Evolutionary conservation across 1,140 invertebrate genomes (phyloP), one percentile per base, ranked within the genome.

Genomic region (Copidosoma floridanum): DNA sequence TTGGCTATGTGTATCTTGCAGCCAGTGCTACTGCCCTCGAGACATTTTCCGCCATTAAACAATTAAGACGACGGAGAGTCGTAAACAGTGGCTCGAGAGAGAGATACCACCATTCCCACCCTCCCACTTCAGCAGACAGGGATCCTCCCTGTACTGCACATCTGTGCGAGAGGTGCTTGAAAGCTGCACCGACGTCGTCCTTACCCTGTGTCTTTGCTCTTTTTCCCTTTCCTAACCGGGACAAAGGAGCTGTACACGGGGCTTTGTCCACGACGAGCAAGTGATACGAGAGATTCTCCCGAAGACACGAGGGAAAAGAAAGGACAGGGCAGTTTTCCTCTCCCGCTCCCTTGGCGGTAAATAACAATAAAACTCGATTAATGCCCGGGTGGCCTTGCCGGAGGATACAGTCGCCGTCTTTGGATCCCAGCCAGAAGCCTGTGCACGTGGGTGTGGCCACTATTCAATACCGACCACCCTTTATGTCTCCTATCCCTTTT

Each of bases 301-400:
- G n/a, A n/a, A n/a, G n/a, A n/a, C n/a, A n/a, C n/a, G 35, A 5
- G 20, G 0, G 51, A 18, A 43, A 44, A 59, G 54, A n/a, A n/a
- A n/a, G n/a, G n/a, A n/a, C n/a, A n/a, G n/a, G n/a, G n/a, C n/a
- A n/a, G n/a, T n/a, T n/a, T n/a, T n/a, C n/a, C n/a, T n/a, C n/a
- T n/a, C n/a, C n/a, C n/a, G n/a, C n/a, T n/a, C n/a, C n/a, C 23
- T 50, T 7, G 8, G 24, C 69, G 71, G 71, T 79, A 80, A 79
- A 80, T 79, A 79, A 79, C 75, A 79, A 79, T 80, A 80, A 79
- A 79, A 80, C 72, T 79, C 72, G 69, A 80, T 79, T 77, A 79
- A 77, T 78, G 76, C 69, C n/a, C n/a, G n/a, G 70, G 71, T 75
- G 71, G 74, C 69, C n/a, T n/a, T n/a, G 69, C 65, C 61, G 64